A percentile compares a stretch with the other conserved stretches of the same genome.
phyloP scores from a whole-genome alignment of 2,797 vertebrate genomes.

The Epinephelus awoara region DNA sequence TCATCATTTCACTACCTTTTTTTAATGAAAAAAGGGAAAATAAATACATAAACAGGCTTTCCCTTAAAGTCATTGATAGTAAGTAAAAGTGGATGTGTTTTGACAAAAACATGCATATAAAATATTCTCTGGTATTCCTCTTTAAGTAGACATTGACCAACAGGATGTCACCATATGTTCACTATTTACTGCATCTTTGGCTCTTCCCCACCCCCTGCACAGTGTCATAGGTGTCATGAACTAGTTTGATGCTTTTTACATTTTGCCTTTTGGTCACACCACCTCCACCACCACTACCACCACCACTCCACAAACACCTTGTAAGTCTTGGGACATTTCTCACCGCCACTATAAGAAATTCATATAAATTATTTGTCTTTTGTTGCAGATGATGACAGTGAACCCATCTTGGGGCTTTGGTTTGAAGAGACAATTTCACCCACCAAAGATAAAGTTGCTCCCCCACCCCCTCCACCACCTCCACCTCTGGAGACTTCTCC shows the following conservation, averaged over 20 bases:
- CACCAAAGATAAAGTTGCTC: constrained; percentile 96
- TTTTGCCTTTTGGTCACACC: constrained; percentile 59
- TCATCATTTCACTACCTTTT: neutral
- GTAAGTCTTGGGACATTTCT: constrained; percentile 26
- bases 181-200: constrained; percentile 57
- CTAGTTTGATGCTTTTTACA: constrained; percentile 60
- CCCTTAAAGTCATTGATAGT: neutral
- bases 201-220: constrained; percentile 62
- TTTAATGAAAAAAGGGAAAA: neutral
- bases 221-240: constrained; percentile 67
- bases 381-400: constrained; percentile 96
- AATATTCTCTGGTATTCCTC: neutral
- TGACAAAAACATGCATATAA: neutral
- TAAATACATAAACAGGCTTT: neutral
- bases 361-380: constrained; percentile 40
- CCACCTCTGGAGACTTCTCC: constrained; percentile 95
- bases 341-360: constrained; percentile 18
- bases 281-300: neutral
- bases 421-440: constrained; percentile 99
- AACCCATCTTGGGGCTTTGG: constrained; percentile 98
- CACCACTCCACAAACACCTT: constrained; percentile 34
- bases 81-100: constrained; percentile 4
- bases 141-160: constrained; percentile 67
- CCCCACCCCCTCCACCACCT: constrained; percentile 93
- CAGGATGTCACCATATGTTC: constrained; percentile 51